phyloP scores from a whole-genome alignment of 2,113 vertebrate genomes.

The Tachysurus vachellii region DNA sequence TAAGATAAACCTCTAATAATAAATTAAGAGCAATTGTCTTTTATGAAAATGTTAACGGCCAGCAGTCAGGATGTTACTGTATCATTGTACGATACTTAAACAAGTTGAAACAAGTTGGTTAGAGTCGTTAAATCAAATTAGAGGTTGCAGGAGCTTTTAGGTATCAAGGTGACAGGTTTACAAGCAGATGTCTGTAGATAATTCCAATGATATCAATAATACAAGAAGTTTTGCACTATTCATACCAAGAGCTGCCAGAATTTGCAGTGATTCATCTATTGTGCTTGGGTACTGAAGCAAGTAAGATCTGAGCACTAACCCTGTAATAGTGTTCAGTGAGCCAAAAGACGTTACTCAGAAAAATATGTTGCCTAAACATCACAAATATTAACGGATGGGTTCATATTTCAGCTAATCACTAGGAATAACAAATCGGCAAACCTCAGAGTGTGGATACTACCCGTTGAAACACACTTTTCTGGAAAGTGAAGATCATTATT shows the following conservation, averaged over 20 bases:
- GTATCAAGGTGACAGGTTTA: neutral
- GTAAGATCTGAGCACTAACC: neutral
- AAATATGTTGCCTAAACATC: constrained; percentile 17
- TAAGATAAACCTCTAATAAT: neutral
- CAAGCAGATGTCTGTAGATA: neutral
- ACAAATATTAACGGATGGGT: neutral
- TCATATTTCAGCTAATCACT: constrained; percentile 18
- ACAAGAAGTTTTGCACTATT: neutral
- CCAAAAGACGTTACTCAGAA: neutral
- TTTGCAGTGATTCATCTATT: neutral
- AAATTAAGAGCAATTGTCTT: neutral
- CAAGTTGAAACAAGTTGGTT: too few relatives aligned
- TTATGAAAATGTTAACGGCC: neutral
- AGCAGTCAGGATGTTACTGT: neutral
- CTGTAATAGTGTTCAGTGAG: constrained; percentile 27
- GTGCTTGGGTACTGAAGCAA: neutral
- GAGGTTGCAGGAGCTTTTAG: neutral
- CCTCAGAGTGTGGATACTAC: neutral
- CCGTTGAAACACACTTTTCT: constrained; percentile 21
- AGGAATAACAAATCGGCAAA: constrained; percentile 19
- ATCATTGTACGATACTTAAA: neutral
- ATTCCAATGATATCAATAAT: neutral
- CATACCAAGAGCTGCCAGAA: neutral
- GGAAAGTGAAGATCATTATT: constrained; percentile 31
- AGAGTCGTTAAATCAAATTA: neutral